Evolutionary conservation across 2,797 vertebrate genomes (phyloP).

Genomic region (Diglossa cyanea): DNA sequence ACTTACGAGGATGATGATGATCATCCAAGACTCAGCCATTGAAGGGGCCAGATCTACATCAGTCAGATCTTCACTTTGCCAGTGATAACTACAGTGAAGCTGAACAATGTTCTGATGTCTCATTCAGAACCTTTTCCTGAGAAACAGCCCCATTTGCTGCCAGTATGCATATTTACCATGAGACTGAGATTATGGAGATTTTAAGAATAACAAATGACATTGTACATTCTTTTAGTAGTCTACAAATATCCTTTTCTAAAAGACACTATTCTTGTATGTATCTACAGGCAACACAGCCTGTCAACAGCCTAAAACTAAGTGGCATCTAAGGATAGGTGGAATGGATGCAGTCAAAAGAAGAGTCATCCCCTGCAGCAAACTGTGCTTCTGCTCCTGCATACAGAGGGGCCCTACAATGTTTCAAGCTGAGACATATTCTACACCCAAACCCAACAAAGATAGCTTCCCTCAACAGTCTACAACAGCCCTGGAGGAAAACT

Average conservation of each 20-base stretch:
- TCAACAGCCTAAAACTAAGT: background rate
- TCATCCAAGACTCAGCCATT: background rate
- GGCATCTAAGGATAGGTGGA: background rate
- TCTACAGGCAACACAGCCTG: background rate
- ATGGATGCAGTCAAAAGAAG: background rate
- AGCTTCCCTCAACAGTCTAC: background rate
- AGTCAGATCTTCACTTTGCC: background rate
- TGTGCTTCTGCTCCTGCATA: background rate
- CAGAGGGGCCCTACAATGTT: background rate
- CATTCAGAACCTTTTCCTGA: background rate
- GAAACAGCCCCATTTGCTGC: background rate
- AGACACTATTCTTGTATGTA: background rate
- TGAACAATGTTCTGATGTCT: background rate
- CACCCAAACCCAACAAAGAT: background rate
- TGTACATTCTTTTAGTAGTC: background rate
- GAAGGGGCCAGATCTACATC: background rate
- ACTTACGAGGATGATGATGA: background rate
- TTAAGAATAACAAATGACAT: background rate
- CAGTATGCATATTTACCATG: background rate
- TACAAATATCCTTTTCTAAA: background rate
- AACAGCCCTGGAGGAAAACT: background rate
- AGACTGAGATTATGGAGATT: background rate
- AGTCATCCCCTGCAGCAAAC: background rate
- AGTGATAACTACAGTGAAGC: background rate
- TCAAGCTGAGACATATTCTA: background rate